Base-by-base conservation (phyloP, 2,113 vertebrate genomes). In the Megaceryle torquata region DNA sequence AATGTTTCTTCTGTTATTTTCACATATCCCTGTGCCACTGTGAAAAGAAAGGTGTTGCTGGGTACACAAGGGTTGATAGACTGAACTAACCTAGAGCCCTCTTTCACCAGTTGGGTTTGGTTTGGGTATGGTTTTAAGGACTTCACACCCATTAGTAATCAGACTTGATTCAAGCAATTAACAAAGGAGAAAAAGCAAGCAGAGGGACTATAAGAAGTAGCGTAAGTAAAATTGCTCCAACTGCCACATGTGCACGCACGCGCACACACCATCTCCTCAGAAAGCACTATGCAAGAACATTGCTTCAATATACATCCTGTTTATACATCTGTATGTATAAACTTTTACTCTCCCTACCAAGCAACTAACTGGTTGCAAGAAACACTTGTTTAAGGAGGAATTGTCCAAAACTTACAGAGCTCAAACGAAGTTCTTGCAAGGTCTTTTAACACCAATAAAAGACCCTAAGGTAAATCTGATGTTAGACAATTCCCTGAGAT, bases 131-230 rank as follows among this genome's bases (percentile, higher is more conserved):
- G 8, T 86, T 94, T 78, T 68, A 90, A 63, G 69, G 72, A 90
- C 71, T 88, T 92, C 82, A 81, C 67, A 82, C 77, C 46, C 50
- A 59, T 91, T 84, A 92, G 24, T 26, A 82, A 35, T 65, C 74
- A 89, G 67, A 35, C 67, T 61, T 59, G 59, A 91, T 84, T 87
- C 67, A 51, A 67, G 91, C n/a, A 89, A 94, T 93, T 93, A 96
- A 91, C 51, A 65, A 91, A 94, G 37, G 43, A 85, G 59, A 35
- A n/a, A 94, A 96, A 37, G 88, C 74, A 96, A 89, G 81, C 6
- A 82, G 54, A 82, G 91, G 90, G 80, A 93, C 93, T 85, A 74
- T 91, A 90, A 84, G 54, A 87, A 70, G 93, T 75, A 72, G 72
- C 50, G 46, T 76, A 82, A 91, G 77, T 91, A 76, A 91, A 92